A percentile compares a stretch with the other conserved stretches of the same genome.
Evolutionary conservation across 2,888 invertebrate species (phyloP).

Genomic region (Osmoderma eremita): DNA sequence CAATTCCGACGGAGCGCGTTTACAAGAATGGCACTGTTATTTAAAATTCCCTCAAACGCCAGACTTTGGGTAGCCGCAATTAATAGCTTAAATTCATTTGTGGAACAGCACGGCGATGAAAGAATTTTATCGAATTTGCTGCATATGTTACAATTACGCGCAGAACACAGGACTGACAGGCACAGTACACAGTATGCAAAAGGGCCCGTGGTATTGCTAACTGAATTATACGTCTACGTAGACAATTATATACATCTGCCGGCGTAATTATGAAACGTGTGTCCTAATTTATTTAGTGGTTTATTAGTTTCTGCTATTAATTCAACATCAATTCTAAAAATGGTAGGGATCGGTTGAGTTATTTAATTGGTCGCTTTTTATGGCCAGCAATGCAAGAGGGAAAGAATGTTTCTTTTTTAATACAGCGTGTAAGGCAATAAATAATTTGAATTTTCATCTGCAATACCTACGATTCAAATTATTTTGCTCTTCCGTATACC

Average conservation of each 20-base stretch:
- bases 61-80: slow-evolving; percentile 32
- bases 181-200: slow-evolving; percentile 32
- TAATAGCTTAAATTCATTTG: slow-evolving; percentile 37
- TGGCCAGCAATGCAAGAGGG: no score
- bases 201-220: slow-evolving; percentile 29
- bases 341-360: not conserved
- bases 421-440: no score
- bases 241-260: slow-evolving; percentile 39
- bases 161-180: slow-evolving; percentile 25
- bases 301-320: slow-evolving; percentile 33
- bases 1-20: not conserved
- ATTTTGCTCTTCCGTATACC: no score
- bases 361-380: no score
- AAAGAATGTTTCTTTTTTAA: no score
- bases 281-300: slow-evolving; percentile 32
- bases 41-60: slow-evolving; percentile 30
- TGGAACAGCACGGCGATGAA: slow-evolving; percentile 22
- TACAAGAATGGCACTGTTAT: slow-evolving; percentile 11
- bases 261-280: slow-evolving; percentile 37
- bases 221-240: slow-evolving; percentile 38
- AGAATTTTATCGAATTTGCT: slow-evolving; percentile 33
- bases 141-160: slow-evolving; percentile 39
- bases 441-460: no score
- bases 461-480: no score
- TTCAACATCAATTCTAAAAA: slow-evolving; percentile 9